Evolutionary conservation across 64 coral and sea anemone species (phyloP), one percentile per base, ranked within the genome.

Genomic region (Dendronephthya gigantea): DNA sequence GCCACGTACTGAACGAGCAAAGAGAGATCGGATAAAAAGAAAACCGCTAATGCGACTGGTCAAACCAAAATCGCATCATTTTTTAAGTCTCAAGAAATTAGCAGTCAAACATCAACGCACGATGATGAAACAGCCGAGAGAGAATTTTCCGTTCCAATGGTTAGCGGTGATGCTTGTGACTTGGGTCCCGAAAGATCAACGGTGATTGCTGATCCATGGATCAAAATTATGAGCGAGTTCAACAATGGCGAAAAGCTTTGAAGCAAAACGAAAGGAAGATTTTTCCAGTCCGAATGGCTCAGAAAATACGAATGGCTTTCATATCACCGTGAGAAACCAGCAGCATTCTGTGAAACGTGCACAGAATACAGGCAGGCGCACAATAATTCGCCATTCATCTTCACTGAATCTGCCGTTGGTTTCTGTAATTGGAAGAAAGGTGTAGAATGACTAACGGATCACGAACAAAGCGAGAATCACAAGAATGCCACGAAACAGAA

Each of bases 331-430:
- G 66, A 70, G 66, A 70, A 70, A n/a, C 66, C 9, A 70, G 66
- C 66, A 70, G 66, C 66, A 70, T 70, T 70, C 66, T 70, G 66
- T 70, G 66, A 70, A 70, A n/a, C 66, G 66, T 70, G 66, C n/a
- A 70, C 66, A 70, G 66, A 70, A 70, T 70, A 70, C 66, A 8
- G 66, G n/a, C 66, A 70, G n/a, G 66, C n/a, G 66, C 66, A 70
- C 66, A 6, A 70, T 8, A 70, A 70, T 8, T 70, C 66, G n/a
- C 66, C 66, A 70, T 70, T 70, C 66, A 70, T 70, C 66, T 70
- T 70, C 66, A 70, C 66, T n/a, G 66, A 70, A 70, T 70, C 66
- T 70, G 66, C 66, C n/a, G n/a, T n/a, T 70, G 66, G 66, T 70
- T 70, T 70, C 66, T 70, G 9, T 70, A 70, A 70, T 55, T n/a